These are phyloP conservation scores for Plemyria rubiginata DNA, from an alignment of 2,888 invertebrate species.

Conservation along the genomic window DNA sequence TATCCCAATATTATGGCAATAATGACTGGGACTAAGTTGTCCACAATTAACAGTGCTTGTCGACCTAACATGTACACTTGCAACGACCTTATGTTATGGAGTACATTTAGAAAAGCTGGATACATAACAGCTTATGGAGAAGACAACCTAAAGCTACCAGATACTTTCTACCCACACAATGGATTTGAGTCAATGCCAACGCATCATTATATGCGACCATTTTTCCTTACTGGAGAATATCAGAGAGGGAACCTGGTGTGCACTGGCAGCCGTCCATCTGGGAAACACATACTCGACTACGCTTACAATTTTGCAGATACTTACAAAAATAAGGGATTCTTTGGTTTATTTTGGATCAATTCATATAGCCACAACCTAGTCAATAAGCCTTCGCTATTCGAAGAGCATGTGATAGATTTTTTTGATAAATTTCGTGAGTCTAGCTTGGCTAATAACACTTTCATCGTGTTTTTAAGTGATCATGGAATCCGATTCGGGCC, in stretches of 20 bases:
- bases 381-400: constrained; percentile 87
- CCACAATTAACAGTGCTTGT: constrained; percentile 78
- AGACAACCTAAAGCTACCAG: constrained; percentile 86
- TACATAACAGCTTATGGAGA: constrained; percentile 92
- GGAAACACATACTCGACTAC: constrained; percentile 87
- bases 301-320: constrained; percentile 86
- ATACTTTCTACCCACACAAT: constrained; percentile 86
- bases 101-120: constrained; percentile 86
- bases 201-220: constrained; percentile 92
- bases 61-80: constrained; percentile 82
- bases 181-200: constrained; percentile 90
- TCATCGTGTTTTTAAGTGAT: constrained; percentile 90
- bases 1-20: constrained; percentile 94
- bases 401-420: constrained; percentile 82
- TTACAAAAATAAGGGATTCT: constrained; percentile 86
- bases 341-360: constrained; percentile 91
- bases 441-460: constrained; percentile 86
- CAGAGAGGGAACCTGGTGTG: constrained; percentile 68
- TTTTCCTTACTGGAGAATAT: constrained; percentile 87
- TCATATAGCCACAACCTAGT: constrained; percentile 89
- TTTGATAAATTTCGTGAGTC: constrained; percentile 79
- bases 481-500: constrained; percentile 91
- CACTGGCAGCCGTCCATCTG: constrained; percentile 79
- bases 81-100: constrained; percentile 90
- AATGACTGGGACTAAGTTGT: constrained; percentile 87